Base-by-base conservation (phyloP, 2,113 vertebrate species). In the Neolamprologus brichardi region DNA sequence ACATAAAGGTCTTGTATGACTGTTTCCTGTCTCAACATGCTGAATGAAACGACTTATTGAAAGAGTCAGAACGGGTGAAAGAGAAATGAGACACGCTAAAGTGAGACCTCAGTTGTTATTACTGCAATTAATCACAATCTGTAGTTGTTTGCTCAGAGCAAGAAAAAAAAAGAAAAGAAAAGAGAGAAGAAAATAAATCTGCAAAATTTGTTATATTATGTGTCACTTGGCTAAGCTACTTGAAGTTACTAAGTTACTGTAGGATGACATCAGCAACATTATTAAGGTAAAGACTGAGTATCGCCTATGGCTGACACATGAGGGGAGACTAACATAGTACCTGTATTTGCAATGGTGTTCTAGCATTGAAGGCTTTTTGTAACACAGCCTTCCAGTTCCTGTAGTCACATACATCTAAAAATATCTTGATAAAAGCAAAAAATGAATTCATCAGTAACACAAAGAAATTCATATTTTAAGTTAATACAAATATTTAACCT, bases 1-100 rank as follows among this genome's bases (percentile, higher is more conserved):
- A 94, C 94, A 93, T 93, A 87, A 93, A 93, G 88, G 90, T 90
- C 82, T 94, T 83, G 30, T 88, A 91, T 91, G 85, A 70, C 84
- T 93, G 32, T 94, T 96, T 96, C 94, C 92, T 93, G 93, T 91
- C 78, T 82, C 54, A 52, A 83, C 77, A 44, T 44, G 39, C 49
- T 83, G 80, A 85, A 30, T 87, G 87, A 89, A 90, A 62, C 23
- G 39, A 79, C 82, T 89, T 82, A 90, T 88, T 84, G 44, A 88
- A 81, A 84, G 72, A 89, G 49, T 58, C 1, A 10, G 41, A 84
- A 37, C 4, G 83, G 64, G 82, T 28, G 52, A 78, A 52, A 60
- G 23, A 83, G 88, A 92, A 87, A 93, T 23, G 80, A 56, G 82
- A 90, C 83, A 84, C 81, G 60, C 81, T 67, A n/a, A 86, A 93